Evolutionary conservation across 2,888 invertebrate species (phyloP).

Genomic region (Lamellibrachia satsuma): DNA sequence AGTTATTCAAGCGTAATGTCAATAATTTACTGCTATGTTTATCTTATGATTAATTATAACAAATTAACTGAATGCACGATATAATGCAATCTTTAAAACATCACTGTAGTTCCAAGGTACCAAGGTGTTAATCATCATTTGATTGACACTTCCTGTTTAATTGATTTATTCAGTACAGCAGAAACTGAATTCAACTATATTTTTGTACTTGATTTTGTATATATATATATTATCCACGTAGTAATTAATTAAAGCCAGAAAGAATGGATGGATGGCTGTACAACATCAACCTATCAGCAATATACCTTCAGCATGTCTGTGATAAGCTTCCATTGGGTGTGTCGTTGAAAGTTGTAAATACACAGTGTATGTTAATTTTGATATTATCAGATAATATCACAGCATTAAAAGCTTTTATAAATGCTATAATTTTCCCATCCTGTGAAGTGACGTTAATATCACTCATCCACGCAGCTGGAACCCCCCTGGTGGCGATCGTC

Average conservation of each 20-base stretch:
- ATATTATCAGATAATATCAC: not conserved
- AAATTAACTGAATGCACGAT: not conserved
- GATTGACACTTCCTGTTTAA: not conserved
- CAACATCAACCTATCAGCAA: not conserved
- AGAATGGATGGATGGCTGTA: not conserved
- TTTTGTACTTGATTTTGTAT: not conserved
- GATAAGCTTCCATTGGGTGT: not conserved
- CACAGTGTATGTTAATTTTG: not conserved
- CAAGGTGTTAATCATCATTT: too few species aligned
- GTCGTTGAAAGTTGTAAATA: not conserved
- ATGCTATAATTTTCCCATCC: not conserved
- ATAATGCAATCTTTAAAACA: too few species aligned
- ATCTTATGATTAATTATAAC: too few species aligned
- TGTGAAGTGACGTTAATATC: not conserved
- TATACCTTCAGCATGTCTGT: not conserved
- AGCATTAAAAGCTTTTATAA: not conserved
- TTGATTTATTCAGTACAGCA: not conserved
- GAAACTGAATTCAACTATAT: not conserved
- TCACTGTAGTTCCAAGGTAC: not conserved
- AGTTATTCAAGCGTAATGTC: too few species aligned
- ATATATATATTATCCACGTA: too few species aligned
- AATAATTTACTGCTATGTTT: not conserved
- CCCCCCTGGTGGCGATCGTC: not conserved
- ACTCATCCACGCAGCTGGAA: not conserved
- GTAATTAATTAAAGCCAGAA: not conserved